Evolutionary conservation across 53 echinoderm and acorn worm species (phyloP).

Genomic region (Holothuria scabra): DNA sequence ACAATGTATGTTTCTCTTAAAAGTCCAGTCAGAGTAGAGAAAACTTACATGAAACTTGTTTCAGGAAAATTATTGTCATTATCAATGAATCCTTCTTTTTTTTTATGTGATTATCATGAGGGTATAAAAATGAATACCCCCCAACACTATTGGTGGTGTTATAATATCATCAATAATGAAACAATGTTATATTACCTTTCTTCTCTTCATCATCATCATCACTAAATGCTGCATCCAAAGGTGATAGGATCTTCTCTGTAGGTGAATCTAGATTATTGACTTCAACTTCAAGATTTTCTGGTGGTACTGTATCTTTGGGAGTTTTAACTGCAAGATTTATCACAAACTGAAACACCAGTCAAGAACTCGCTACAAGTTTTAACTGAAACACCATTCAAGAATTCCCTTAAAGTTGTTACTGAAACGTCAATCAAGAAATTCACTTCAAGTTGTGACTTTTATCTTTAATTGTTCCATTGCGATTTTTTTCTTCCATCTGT

Average conservation of each 20-base stretch:
- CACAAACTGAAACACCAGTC: slow-evolving; percentile 1
- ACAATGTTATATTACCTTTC: background rate
- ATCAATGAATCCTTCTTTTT: too few species aligned
- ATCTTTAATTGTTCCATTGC: background rate
- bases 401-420: too few species aligned
- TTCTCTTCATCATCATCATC: slow-evolving; percentile 92
- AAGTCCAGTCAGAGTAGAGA: too few species aligned
- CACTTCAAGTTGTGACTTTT: background rate
- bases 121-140: too few species aligned
- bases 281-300: slow-evolving; percentile 48
- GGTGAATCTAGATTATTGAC: slow-evolving; percentile 47
- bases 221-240: slow-evolving; percentile 87
- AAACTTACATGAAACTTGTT: too few species aligned
- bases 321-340: too few species aligned
- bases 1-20: too few species aligned
- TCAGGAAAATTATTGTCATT: too few species aligned
- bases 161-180: too few species aligned
- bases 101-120: too few species aligned
- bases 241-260: slow-evolving; percentile 59
- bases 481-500: too few species aligned
- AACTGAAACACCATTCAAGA: background rate
- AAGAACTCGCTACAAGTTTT: background rate
- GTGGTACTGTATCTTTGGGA: slow-evolving; percentile 30
- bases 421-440: background rate
- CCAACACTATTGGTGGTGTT: too few species aligned